These are phyloP conservation scores for Notolabrus celidotus DNA, from an alignment of 2,797 vertebrate genomes.

Conservation along the genomic window DNA sequence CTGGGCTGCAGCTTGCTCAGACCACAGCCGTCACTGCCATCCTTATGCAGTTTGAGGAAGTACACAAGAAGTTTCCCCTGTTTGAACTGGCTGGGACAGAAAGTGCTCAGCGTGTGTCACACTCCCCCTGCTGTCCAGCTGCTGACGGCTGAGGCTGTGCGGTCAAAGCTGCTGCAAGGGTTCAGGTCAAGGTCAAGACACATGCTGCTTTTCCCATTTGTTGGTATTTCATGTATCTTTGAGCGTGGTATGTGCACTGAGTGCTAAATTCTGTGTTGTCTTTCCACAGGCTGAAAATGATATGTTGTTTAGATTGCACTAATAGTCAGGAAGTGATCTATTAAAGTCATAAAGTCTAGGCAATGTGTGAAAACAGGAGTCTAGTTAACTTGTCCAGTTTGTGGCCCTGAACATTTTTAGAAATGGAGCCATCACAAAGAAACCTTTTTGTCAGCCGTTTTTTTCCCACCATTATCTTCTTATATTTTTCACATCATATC, in stretches of 20 bases:
- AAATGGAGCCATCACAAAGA: background rate
- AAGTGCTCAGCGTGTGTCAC: conserved; percentile 44
- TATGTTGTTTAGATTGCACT: no score
- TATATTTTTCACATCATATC: no score
- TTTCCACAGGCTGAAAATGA: background rate
- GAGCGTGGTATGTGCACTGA: background rate
- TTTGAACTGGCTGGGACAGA: conserved; percentile 48
- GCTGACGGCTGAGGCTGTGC: background rate
- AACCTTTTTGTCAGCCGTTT: background rate
- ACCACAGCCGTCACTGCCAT: conserved; percentile 78
- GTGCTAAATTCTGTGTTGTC: background rate
- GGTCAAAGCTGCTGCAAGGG: conserved; percentile 12
- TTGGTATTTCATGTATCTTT: background rate
- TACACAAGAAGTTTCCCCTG: conserved; percentile 72
- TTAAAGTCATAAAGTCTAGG: no score
- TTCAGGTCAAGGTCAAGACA: conserved; percentile 60
- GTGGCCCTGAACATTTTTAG: background rate
- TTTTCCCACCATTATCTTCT: no score
- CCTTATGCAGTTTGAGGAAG: conserved; percentile 79
- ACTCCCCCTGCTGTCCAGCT: conserved; percentile 74
- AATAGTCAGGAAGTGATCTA: no score
- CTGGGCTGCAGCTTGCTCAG: conserved; percentile 63
- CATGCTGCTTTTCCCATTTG: conserved; percentile 1
- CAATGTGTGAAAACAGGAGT: no score
- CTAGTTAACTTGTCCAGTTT: background rate